Evolutionary conservation across 2,797 vertebrate species (phyloP), one percentile per base, ranked within the genome.

Genomic region (Lepilemur ruficaudatus): DNA sequence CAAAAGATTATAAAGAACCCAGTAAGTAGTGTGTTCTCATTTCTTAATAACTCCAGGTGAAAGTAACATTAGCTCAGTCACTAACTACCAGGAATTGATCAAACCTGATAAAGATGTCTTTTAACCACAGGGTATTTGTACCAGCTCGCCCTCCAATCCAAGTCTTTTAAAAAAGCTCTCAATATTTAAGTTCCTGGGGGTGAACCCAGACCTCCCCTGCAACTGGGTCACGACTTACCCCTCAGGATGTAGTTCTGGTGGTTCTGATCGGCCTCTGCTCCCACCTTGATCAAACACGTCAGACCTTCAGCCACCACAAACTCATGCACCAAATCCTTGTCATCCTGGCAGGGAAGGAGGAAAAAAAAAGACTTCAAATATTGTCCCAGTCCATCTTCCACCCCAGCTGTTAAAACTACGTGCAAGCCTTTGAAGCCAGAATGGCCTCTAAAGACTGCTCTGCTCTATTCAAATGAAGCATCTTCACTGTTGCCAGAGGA

Each of bases 201-300:
- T 65, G 38, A 23, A 38, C 17, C 70, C 52, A 32, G 63, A 48
- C 57, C 59, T 63, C 43, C 17, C 35, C 4, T 12, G 43, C 46
- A 61, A 25, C 2, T 1, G 3, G 63, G 15, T 12, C 8, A 0
- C 9, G 46, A 95, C 95, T 95, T 99, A 99, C 99, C 99, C 99
- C 99, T 99, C 95, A 99, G 99, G 98, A 99, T 99, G 99, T 99
- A 99, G 98, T 99, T 99, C 99, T 99, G 99, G 98, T 99, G 99
- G 98, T 99, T 99, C 98, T 99, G 99, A 98, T 99, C 99, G 0
- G 99, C 99, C 96, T 99, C 99, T 2, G 99, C 99, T 97, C 99
- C 99, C 89, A 99, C 99, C 99, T 99, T 99, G 98, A 99, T 99
- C 98, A 99, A 98, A 98, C 99, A 99, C 0, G 99, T 99, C 98